phyloP scores from a whole-genome alignment of 1,140 invertebrate species.

The Atopsyche davidsoni region DNA sequence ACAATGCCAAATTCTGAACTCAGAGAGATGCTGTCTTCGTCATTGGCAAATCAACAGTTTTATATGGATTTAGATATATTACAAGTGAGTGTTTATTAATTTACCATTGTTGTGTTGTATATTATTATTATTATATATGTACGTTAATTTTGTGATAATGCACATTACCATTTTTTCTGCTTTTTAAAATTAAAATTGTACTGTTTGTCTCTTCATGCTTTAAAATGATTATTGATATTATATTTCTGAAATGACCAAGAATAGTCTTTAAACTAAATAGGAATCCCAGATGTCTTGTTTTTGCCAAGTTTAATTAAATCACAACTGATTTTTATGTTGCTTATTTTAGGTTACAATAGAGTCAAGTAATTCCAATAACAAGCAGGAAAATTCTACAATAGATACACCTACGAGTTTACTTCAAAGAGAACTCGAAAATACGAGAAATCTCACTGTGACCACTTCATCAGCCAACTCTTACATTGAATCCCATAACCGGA shows the following conservation, averaged over 20 bases:
- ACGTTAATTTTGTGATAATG: background rate
- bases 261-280: too few relatives aligned
- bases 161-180: constrained; percentile 3
- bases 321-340: constrained; percentile 5
- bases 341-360: constrained; percentile 20
- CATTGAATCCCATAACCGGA: constrained; percentile 12
- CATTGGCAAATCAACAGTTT: constrained; percentile 32
- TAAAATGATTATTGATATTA: too few relatives aligned
- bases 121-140: background rate
- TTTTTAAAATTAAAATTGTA: too few relatives aligned
- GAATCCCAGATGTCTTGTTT: too few relatives aligned
- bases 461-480: constrained; percentile 13
- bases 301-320: background rate
- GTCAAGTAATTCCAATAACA: constrained; percentile 14
- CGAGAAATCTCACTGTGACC: constrained; percentile 28
- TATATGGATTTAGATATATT: constrained; percentile 52
- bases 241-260: too few relatives aligned
- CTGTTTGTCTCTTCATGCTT: too few relatives aligned
- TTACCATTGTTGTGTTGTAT: too few relatives aligned
- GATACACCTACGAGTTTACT: constrained; percentile 22
- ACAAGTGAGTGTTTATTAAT: too few relatives aligned
- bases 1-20: constrained; percentile 49
- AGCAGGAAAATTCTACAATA: constrained; percentile 15
- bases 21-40: constrained; percentile 34
- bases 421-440: constrained; percentile 24